Conservation (phyloP, 2,797 vertebrate species). For the Paedocypris micromegethes region DNA sequence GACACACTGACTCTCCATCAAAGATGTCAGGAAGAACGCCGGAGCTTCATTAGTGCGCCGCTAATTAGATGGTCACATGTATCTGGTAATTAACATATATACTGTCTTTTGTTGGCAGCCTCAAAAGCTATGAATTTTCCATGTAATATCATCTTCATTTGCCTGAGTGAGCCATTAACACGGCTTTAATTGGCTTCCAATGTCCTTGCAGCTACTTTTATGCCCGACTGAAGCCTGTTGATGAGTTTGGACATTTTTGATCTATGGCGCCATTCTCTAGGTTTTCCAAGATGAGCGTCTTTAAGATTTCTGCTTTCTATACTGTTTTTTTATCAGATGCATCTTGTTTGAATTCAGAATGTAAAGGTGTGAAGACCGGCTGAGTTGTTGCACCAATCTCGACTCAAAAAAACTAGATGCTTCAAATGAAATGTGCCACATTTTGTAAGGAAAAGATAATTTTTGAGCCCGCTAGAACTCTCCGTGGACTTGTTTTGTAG, state of each 20-base stretch:
- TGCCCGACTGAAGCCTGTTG: constrained; percentile 8
- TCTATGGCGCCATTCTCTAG: constrained; percentile 1
- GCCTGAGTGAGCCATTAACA: constrained; percentile 55
- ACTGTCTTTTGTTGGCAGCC: constrained; percentile 59
- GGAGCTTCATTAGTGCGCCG: constrained; percentile 67
- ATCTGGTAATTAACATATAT: constrained; percentile 69
- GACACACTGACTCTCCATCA: constrained; percentile 57
- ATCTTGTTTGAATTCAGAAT: no score
- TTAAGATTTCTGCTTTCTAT: neutral
- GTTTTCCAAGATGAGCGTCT: neutral
- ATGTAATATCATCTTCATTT: constrained; percentile 60
- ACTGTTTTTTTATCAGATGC: no score
- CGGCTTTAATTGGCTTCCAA: constrained; percentile 58
- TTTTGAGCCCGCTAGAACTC: no score
- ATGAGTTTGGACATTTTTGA: constrained; percentile 18
- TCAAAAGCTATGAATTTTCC: constrained; percentile 61
- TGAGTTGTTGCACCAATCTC: no score
- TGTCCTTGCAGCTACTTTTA: constrained; percentile 1
- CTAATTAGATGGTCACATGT: constrained; percentile 73
- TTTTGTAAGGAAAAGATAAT: no score
- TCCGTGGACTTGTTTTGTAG: no score
- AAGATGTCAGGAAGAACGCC: constrained; percentile 61
- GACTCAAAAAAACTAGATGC: no score
- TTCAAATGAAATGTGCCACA: no score
- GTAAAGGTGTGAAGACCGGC: no score